Base-by-base conservation (phyloP, 2,888 invertebrate species). In the Saturnia pavonia region DNA sequence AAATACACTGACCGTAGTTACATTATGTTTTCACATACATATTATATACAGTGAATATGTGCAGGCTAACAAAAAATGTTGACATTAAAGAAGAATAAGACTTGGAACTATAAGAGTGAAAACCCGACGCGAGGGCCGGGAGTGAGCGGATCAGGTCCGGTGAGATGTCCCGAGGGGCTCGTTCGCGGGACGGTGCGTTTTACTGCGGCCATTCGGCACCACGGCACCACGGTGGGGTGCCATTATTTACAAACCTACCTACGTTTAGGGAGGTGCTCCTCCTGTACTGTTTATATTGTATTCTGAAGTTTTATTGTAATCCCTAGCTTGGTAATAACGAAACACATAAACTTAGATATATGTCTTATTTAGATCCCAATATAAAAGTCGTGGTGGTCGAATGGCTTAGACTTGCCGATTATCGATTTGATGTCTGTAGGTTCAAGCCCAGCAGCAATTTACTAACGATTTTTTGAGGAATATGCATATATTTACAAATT, bases 141-240 rank as follows among this genome's bases (percentile, higher is more conserved):
- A 27, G 57, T 14, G 25, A 57, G 57, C 57, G 57, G 25, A 27
- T 12, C 25, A n/a, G 40, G 65, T 34, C 40, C 40, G 65, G 65
- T n/a, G 65, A 65, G 65, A 40, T 40, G 65, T 40, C 65, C 65
- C 65, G 65, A 19, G 65, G 65, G 65, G 22, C 34, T 40, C 65
- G 40, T 65, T 65, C 40, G 65, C 40, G n/a, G 65, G 34, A 40
- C 40, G n/a, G 40, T 8, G 19, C 40, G 40, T 65, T 40, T 40
- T 65, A 65, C 65, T 34, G 40, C 40, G 40, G 27, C 12, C 27
- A 27, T 60, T 60, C 57, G 57, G 57, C 27, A 60, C 25, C 12
- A 54, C 22, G 22, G 22, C n/a, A 25, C 57, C 14, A 60, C 57
- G 25, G 57, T 60, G 25, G 14, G 57, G 25, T 27, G 27, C 25